phyloP scores from a whole-genome alignment of 2,113 vertebrate species.

The Micronisus gabar region DNA sequence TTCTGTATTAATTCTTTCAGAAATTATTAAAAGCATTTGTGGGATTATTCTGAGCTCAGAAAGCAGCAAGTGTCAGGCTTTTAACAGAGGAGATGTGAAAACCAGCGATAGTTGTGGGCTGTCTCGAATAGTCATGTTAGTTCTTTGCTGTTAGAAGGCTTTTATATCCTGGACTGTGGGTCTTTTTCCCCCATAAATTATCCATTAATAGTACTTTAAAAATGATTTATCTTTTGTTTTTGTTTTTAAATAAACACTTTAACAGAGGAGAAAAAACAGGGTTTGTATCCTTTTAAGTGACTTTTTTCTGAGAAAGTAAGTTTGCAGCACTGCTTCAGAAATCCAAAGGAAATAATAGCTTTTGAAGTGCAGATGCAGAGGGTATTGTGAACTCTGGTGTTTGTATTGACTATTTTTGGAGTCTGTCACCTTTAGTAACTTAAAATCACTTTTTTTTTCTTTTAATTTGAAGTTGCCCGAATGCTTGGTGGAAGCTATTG shows the following conservation, averaged over 20 bases:
- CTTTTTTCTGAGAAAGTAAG: neutral
- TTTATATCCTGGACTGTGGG: neutral
- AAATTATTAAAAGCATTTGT: neutral
- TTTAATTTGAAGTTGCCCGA: neutral
- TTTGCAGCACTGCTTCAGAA: neutral
- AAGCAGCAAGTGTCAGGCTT: neutral
- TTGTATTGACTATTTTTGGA: neutral
- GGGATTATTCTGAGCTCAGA: neutral
- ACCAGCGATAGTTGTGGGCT: neutral
- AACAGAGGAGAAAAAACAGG: neutral
- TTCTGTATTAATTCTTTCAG: neutral
- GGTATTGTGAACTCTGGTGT: neutral
- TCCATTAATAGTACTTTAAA: neutral
- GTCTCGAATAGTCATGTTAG: neutral
- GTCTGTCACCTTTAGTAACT: neutral
- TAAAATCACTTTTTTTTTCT: neutral
- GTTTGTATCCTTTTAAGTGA: neutral
- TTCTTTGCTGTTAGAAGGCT: neutral
- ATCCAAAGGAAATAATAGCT: neutral
- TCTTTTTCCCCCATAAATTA: neutral
- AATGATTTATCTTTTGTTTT: neutral
- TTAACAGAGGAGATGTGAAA: neutral
- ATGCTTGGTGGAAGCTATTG: neutral
- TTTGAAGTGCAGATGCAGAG: neutral
- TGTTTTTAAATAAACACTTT: neutral